Base-by-base conservation (phyloP, 2,797 vertebrate species). In the Pterois miles region DNA sequence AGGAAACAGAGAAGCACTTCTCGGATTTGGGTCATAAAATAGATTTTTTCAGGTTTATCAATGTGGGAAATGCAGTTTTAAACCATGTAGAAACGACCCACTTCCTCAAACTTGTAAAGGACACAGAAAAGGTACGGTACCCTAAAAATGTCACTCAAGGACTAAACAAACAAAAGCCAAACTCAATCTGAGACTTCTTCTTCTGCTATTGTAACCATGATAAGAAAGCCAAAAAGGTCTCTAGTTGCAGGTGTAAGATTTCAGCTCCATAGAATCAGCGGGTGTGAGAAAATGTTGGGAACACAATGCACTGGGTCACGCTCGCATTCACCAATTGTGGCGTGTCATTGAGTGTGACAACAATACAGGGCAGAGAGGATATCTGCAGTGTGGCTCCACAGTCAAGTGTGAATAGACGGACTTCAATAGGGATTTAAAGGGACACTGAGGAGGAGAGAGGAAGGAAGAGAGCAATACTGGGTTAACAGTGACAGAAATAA, bases 221-320 rank as follows among this genome's bases (percentile, higher is more conserved):
- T 57, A 77, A 84, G 67, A 82, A 87, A 81, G 76, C 72, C 78
- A 73, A 76, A 46, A 72, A 72, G 3, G 67, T 82, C 74, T 91
- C 83, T 13, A 4, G 86, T 91, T 91, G 82, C 89, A 76, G 86
- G 90, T 90, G 76, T 92, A 71, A 38, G 34, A 60, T 94, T 89
- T 87, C 91, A 43, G 14, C 81, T 29, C 75, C 43, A 79, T 81
- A 77, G 73, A 87, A 65, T 9, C 34, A 1, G 18, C 1, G 73
- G 85, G 74, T 89, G 74, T 89, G 92, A 90, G 89, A 93, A 91
- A 86, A 71, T n/a, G 62, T 12, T 0, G 6, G 69, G 58, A 68
- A 78, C 57, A 90, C 88, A 91, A 94, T 56, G 78, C 3, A 3
- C 65, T 0, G 65, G 88, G 87, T 89, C 86, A 86, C 59, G 64